Base-by-base conservation (phyloP, 2,888 invertebrate species). In the Megastigmus dorsalis region DNA sequence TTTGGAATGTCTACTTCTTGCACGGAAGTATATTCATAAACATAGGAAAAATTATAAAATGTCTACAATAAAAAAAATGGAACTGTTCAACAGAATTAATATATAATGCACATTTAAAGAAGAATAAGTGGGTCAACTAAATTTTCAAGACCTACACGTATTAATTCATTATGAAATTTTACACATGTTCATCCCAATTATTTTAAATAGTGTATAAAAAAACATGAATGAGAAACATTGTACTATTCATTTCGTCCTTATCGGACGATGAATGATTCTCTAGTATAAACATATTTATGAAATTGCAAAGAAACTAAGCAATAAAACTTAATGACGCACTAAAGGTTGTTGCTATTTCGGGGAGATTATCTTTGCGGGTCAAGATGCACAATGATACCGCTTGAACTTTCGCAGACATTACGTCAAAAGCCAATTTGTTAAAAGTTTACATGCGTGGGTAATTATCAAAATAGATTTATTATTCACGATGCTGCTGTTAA, bases 331-430 rank as follows among this genome's bases (percentile, higher is more conserved):
- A 36, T 65, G 65, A 59, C 69, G 65, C 69, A 69, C 23, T 33
- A 30, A 74, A 65, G 36, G 26, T 69, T 63, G 33, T 65, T 74
- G 65, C 74, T 74, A 74, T 74, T 74, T 74, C 57, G 55, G 68
- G 10, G 26, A 15, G 23, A 57, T 69, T 69, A 74, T 69, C 74
- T 74, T 69, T 74, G 57, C 62, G 50, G 74, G 74, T 74, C 74
- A 68, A 59, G 41, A 69, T 69, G 50, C 30, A 59, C 10, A 65
- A 59, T 36, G 57, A 57, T 55, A 57, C 43, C 20, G 69, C 52
- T 63, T 65, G 68, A 59, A 74, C 69, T 74, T 65, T 69, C 52
- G 30, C 59, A 69, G 74, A 65, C 69, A 43, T 65, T 69, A 69
- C 74, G 65, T 69, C 74, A 69, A 74, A 30, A 6, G 59, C 15